A percentile compares a stretch with the other conserved stretches of the same genome.
Evolutionary conservation across 2,113 vertebrate genomes (phyloP).

Genomic region (Lophochroa leadbeateri): DNA sequence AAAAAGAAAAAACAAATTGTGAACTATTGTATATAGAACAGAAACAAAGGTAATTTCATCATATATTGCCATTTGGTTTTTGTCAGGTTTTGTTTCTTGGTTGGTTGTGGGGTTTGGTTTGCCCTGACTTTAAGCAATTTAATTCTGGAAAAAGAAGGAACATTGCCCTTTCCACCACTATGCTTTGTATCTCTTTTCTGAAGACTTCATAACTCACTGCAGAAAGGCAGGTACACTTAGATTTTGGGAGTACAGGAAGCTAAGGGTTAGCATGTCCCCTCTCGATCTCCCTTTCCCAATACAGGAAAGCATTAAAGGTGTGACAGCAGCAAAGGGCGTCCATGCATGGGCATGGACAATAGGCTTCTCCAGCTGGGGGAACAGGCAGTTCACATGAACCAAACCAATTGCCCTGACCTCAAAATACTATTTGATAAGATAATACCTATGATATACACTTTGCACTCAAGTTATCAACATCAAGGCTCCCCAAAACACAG

Average conservation of each 20-base stretch:
- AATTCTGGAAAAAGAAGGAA: not conserved
- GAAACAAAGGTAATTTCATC: not conserved
- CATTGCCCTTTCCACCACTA: not conserved
- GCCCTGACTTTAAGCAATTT: not conserved
- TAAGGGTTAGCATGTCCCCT: not conserved
- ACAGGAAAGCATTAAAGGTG: not conserved
- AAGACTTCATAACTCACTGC: not conserved
- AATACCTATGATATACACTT: not conserved
- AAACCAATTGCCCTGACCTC: not conserved
- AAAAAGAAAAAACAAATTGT: not conserved
- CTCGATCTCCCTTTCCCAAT: not conserved
- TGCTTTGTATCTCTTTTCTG: not conserved
- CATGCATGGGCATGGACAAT: fast-evolving
- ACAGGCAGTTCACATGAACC: not conserved
- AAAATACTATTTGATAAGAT: not conserved
- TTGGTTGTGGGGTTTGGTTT: not conserved
- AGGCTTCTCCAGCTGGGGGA: not conserved
- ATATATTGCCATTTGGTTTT: not conserved
- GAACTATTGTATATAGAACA: not conserved
- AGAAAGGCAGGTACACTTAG: not conserved
- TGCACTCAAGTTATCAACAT: not conserved
- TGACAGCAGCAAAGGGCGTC: not conserved
- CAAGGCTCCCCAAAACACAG: not conserved
- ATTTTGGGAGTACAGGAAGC: not conserved
- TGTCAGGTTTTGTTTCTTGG: not conserved